Base-by-base conservation (phyloP, 2,797 vertebrate species). In the Anabas testudineus region DNA sequence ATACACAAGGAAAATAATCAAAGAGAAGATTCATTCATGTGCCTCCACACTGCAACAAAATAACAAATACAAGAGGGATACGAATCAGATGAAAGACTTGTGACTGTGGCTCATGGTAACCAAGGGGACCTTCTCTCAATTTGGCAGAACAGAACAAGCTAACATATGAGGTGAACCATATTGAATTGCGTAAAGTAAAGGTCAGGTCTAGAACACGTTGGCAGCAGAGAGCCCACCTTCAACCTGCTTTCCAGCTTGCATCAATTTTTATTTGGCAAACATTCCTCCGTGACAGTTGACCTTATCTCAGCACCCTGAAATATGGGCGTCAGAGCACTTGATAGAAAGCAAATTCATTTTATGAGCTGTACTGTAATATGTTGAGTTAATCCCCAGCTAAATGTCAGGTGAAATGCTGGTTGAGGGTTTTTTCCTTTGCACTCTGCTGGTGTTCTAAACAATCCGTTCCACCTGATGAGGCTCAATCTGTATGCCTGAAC, bases 211-310 rank as follows among this genome's bases (percentile, higher is more conserved):
- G 52, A 77, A 84, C 71, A 60, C 21, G 69, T 71, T 87, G 72
- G 67, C 90, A 81, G 73, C 84, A 85, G 90, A 85, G 62, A 93
- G 91, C 91, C 85, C 90, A 93, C 83, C 65, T 80, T 53, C 87
- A 91, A 72, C 90, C 73, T 85, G 66, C 88, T 92, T 89, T 90
- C 58, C 89, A 52, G 84, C 81, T 91, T 90, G 28, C 91, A 93
- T 94, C 85, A 85, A 79, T 92, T 94, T 95, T 89, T 83, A 91
- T 92, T 91, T 47, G 78, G 79, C 75, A 93, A 94, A 93, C 93
- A 91, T 84, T 93, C 86, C 90, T 91, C 87, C 61, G 47, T 91
- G 93, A 93, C 91, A 94, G 92, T 32, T 95, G 95, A 95, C 94
- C 95, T 96, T 96, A 94, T 96, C 84, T 76, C 22, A 63, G 81